Evolutionary conservation across 2,113 vertebrate species (phyloP).

Genomic region (Aramus guarauna): DNA sequence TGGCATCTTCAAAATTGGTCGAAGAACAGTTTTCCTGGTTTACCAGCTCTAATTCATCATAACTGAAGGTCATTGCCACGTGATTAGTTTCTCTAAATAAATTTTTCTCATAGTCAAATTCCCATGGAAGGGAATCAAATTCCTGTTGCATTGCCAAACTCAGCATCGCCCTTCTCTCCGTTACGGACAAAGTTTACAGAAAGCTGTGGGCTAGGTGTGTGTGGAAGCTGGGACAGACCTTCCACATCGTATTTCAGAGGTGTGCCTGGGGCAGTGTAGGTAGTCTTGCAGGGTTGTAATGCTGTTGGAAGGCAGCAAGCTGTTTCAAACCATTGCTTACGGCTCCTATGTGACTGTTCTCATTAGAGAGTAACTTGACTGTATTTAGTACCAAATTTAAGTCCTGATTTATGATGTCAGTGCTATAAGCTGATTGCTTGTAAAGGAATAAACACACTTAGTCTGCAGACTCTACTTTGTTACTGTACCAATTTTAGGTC

Average conservation of each 20-base stretch:
- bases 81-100: background rate
- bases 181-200: background rate
- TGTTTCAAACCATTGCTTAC: background rate
- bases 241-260: background rate
- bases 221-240: background rate
- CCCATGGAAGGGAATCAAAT: background rate
- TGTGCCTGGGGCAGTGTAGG: accelerated
- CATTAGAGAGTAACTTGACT: background rate
- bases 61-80: background rate
- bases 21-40: background rate
- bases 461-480: background rate
- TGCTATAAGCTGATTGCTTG: background rate
- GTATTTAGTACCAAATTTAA: background rate
- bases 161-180: background rate
- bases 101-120: background rate
- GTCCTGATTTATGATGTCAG: background rate
- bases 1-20: background rate
- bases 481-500: background rate
- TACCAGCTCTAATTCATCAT: background rate
- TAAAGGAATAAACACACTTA: background rate
- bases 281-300: background rate
- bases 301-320: background rate
- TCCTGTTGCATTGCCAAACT: background rate
- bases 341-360: background rate
- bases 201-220: background rate